These are phyloP conservation scores for Lamellibrachia luymesi DNA, from an alignment of 1,140 invertebrate species.

Conservation along the genomic window DNA sequence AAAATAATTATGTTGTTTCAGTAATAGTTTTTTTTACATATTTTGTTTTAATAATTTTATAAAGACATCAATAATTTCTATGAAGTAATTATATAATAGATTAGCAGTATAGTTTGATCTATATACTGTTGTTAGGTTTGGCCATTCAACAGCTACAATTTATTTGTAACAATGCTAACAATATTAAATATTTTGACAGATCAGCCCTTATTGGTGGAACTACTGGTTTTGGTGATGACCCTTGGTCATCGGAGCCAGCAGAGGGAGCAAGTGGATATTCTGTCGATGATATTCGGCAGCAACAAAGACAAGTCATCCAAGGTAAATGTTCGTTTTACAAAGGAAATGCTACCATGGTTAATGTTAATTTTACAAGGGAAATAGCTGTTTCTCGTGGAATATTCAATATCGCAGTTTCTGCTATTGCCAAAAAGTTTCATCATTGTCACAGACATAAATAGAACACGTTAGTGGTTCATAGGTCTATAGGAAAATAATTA, in stretches of 20 bases:
- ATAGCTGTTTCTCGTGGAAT: background rate
- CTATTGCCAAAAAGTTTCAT: too few species aligned
- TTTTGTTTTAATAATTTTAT: background rate
- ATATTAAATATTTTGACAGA: slow-evolving; percentile 10
- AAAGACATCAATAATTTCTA: background rate
- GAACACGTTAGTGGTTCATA: too few species aligned
- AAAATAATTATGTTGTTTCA: background rate
- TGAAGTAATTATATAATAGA: background rate
- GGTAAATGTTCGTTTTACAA: slow-evolving; percentile 24
- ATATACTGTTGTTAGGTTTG: background rate
- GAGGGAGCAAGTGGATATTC: slow-evolving; percentile 42
- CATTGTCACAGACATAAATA: too few species aligned
- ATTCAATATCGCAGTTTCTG: too few species aligned
- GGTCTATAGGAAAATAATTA: too few species aligned
- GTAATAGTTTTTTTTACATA: background rate
- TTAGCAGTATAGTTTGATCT: too few species aligned
- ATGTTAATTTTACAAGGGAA: background rate
- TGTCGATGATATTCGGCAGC: slow-evolving; percentile 44
- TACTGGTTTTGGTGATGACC: slow-evolving; percentile 6
- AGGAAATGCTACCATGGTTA: too few species aligned
- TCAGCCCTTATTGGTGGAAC: slow-evolving; percentile 14
- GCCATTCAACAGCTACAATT: background rate
- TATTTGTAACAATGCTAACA: background rate
- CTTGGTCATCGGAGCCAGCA: slow-evolving; percentile 4
- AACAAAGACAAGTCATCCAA: slow-evolving; percentile 44